These are phyloP conservation scores for Calliscelio sp. DNA, from an alignment of 2,888 invertebrate species.

Conservation along the genomic window DNA sequence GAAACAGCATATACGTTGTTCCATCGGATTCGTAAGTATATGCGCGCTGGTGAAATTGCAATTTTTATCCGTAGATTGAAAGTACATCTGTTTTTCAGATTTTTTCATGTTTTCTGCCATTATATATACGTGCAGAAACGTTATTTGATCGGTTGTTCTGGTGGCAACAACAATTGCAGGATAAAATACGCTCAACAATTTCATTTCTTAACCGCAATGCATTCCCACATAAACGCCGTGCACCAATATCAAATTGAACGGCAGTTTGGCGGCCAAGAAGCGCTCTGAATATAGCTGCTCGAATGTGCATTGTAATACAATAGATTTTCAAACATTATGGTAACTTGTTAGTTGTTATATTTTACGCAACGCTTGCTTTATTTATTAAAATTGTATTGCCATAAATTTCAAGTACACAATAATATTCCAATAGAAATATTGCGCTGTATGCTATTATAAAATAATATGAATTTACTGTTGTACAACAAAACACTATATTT, in stretches of 20 bases:
- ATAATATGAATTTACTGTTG: too few species aligned
- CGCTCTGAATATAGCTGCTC: too few species aligned
- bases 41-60: background rate
- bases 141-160: background rate
- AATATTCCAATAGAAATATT: too few species aligned
- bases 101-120: background rate
- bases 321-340: too few species aligned
- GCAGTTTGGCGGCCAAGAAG: background rate
- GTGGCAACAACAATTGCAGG: background rate
- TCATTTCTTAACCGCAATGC: background rate
- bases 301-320: too few species aligned
- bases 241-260: background rate
- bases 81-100: background rate
- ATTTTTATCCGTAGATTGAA: background rate
- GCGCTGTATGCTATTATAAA: too few species aligned
- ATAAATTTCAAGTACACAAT: too few species aligned
- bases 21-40: background rate
- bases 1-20: constrained; percentile 1
- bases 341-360: too few species aligned
- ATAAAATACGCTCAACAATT: background rate
- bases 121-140: background rate
- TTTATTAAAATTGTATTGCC: too few species aligned
- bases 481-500: too few species aligned
- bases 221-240: too few species aligned
- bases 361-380: too few species aligned